phyloP scores from a whole-genome alignment of 1,140 invertebrate genomes.

The Diuraphis noxia region DNA sequence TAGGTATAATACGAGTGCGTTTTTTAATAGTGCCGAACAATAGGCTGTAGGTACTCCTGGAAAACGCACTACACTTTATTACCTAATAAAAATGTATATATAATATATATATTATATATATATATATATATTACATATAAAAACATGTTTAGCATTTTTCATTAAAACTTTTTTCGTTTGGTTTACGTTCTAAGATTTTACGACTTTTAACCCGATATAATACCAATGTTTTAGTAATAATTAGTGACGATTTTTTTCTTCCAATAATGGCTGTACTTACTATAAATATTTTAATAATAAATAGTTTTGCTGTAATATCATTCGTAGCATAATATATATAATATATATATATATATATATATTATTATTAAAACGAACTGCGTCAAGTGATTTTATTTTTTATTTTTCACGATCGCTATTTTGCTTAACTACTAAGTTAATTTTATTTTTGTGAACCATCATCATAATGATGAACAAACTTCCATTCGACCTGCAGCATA shows the following conservation, averaged over 20 bases:
- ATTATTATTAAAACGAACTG: background rate
- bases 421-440: background rate
- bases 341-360: too few relatives aligned
- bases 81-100: constrained; percentile 19
- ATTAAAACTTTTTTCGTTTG: constrained; percentile 35
- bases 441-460: background rate
- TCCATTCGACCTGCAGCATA: background rate
- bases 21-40: constrained; percentile 41
- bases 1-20: background rate
- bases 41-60: constrained; percentile 8
- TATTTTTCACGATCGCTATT: background rate
- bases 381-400: background rate
- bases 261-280: background rate
- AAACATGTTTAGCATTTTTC: constrained; percentile 44
- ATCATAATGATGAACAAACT: background rate
- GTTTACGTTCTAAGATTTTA: background rate
- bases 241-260: background rate
- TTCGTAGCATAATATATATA: too few relatives aligned
- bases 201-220: background rate
- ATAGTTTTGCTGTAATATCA: background rate
- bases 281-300: background rate
- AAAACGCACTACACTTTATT: constrained; percentile 27
- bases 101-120: too few relatives aligned
- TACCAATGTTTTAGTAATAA: background rate
- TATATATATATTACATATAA: background rate